Percentiles rank a stretch among this genome's conserved stretches.
phyloP scores from a whole-genome alignment of 2,888 invertebrate genomes.

The Chromoteleia sp. region DNA sequence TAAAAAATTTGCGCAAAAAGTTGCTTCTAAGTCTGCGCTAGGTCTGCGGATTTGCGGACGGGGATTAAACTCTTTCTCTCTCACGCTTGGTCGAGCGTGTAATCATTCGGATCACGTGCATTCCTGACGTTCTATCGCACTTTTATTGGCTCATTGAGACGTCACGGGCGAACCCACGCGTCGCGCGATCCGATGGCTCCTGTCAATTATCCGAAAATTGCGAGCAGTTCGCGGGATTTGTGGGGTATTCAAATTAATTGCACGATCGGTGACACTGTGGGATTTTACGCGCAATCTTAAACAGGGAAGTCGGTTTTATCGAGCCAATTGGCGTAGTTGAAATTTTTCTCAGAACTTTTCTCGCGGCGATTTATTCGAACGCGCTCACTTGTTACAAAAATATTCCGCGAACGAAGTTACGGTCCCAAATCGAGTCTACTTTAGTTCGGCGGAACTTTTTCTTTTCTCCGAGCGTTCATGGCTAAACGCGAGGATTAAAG shows the following conservation, averaged over 20 bases:
- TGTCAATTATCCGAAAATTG: constrained; percentile 66
- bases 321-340: constrained; percentile 10
- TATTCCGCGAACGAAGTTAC: too few species aligned
- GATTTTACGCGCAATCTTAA: constrained; percentile 39
- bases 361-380: too few species aligned
- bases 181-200: constrained; percentile 44
- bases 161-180: constrained; percentile 60
- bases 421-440: too few species aligned
- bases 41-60: constrained; percentile 6
- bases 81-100: constrained; percentile 58
- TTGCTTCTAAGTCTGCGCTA: not conserved
- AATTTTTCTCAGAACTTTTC: constrained; percentile 20
- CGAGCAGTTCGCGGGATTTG: constrained; percentile 46
- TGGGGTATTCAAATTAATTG: constrained; percentile 57
- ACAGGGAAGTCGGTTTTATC: constrained; percentile 24
- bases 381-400: too few species aligned
- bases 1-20: not conserved
- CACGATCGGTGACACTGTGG: constrained; percentile 16
- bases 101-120: constrained; percentile 67
- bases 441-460: too few species aligned
- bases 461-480: too few species aligned
- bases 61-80: constrained; percentile 45
- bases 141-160: constrained; percentile 68
- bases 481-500: too few species aligned
- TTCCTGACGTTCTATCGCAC: constrained; percentile 68